phyloP scores from a whole-genome alignment of 1,140 invertebrate genomes.

The Ceratitis capitata region DNA sequence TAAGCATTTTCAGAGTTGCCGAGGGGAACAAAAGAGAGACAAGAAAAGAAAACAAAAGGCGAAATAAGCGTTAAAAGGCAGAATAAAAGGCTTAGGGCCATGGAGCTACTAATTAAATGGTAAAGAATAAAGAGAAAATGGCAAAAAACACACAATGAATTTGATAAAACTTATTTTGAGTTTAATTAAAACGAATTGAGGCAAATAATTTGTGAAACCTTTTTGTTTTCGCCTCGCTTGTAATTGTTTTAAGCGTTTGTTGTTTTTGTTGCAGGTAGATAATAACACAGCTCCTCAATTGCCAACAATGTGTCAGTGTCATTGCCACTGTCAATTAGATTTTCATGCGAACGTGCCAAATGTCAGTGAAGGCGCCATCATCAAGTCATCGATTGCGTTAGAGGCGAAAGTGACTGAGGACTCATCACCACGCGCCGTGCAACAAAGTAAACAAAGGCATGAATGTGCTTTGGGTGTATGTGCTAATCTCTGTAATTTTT shows the following conservation, averaged over 20 bases:
- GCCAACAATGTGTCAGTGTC: slow-evolving; percentile 10
- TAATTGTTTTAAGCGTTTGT: neutral
- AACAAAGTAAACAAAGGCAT: neutral
- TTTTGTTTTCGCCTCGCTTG: too few species aligned
- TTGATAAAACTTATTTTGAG: neutral
- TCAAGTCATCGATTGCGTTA: neutral
- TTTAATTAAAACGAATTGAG: slow-evolving; percentile 33
- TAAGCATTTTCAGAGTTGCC: too few species aligned
- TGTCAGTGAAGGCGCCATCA: neutral
- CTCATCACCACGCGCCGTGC: neutral
- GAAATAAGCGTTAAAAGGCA: neutral
- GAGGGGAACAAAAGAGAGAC: neutral
- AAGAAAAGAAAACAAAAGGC: neutral
- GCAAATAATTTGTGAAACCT: neutral
- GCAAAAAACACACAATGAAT: neutral
- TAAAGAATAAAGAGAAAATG: neutral
- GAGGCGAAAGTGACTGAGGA: neutral
- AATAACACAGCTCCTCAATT: neutral
- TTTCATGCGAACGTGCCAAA: neutral
- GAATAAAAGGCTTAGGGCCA: neutral
- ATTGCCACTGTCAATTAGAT: neutral
- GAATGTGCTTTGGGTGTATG: neutral
- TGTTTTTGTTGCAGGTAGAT: neutral
- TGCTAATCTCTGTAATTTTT: neutral
- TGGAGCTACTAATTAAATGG: neutral